These are phyloP conservation scores for Pseudomugil tenellus DNA, from an alignment of 2,797 vertebrate species.

Conservation along the genomic window DNA sequence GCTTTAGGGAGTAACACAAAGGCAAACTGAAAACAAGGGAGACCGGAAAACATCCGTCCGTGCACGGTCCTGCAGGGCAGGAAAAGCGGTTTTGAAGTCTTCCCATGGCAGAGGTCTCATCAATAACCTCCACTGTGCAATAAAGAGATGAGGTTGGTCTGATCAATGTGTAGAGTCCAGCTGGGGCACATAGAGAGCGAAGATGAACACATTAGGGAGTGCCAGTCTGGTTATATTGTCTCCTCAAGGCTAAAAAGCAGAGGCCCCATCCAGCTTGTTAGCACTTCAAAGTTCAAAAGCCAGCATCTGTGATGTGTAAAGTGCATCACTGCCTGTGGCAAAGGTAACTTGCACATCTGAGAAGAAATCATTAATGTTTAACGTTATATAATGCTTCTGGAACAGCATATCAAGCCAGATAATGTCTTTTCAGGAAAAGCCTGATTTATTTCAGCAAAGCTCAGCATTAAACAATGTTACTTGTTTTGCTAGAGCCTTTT, in stretches of 20 bases:
- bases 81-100: constrained; percentile 64
- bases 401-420: neutral
- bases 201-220: constrained; percentile 42
- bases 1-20: constrained; percentile 39
- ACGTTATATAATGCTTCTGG: neutral
- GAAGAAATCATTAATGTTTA: neutral
- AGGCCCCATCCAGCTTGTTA: neutral
- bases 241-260: constrained; percentile 5
- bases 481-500: neutral
- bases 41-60: constrained; percentile 37
- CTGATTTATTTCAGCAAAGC: neutral
- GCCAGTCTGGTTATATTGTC: neutral
- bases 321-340: neutral
- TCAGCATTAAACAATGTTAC: neutral
- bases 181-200: constrained; percentile 10
- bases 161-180: constrained; percentile 57
- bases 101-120: constrained; percentile 54
- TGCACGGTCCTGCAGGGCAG: constrained; percentile 9
- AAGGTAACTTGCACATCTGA: neutral
- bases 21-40: constrained; percentile 37
- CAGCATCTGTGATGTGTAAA: neutral
- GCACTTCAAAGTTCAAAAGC: neutral
- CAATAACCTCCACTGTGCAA: constrained; percentile 66
- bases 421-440: neutral
- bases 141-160: constrained; percentile 52